Conservation (phyloP, 2,113 vertebrate genomes). For the Cyphomyrus plagiostoma region DNA sequence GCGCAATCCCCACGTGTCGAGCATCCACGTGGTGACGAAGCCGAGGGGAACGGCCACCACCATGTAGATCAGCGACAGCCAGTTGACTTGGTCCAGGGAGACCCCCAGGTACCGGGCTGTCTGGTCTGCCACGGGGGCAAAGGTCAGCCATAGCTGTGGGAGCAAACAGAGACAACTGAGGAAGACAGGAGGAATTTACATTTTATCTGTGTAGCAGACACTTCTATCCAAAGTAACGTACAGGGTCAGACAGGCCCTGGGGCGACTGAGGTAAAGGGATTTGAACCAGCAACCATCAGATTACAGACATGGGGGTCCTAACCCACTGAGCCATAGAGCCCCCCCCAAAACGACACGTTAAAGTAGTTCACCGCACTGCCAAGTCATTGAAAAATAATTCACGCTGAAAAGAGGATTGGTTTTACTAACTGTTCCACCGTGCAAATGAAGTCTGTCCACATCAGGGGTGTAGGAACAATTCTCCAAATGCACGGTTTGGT, state of each 20-base stretch:
- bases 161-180: not conserved
- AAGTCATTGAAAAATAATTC: not conserved
- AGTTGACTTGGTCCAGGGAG: conserved; percentile 68
- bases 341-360: not conserved
- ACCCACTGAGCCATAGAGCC: not conserved
- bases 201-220: not conserved
- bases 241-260: not conserved
- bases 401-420: not conserved
- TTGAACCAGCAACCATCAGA: not conserved
- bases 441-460: not conserved
- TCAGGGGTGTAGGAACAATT: not conserved
- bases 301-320: not conserved
- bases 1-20: conserved; percentile 78
- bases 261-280: not conserved
- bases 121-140: conserved; percentile 81
- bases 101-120: conserved; percentile 60
- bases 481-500: not conserved
- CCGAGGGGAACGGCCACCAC: conserved; percentile 77
- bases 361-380: not conserved
- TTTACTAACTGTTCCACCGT: not conserved
- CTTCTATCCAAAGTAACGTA: not conserved
- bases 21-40: conserved; percentile 76
- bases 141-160: conserved; percentile 82
- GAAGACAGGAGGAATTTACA: not conserved
- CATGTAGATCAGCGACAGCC: conserved; percentile 79